These are phyloP conservation scores for Tyto alba DNA, from an alignment of 2,113 vertebrate genomes.

Conservation along the genomic window DNA sequence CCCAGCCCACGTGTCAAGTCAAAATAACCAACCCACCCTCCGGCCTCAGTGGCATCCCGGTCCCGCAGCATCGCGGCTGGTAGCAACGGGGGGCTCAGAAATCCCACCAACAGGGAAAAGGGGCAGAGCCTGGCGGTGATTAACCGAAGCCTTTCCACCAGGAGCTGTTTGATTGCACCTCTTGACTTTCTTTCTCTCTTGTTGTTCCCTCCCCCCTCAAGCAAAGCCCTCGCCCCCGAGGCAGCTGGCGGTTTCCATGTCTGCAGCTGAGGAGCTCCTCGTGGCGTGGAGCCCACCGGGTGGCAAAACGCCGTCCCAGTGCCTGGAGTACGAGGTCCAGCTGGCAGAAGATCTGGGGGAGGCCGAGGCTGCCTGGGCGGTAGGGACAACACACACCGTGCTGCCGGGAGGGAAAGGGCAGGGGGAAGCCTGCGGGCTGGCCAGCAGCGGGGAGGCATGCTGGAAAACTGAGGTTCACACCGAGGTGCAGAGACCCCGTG, in stretches of 20 bases:
- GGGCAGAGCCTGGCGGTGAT: neutral
- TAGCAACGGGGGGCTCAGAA: neutral
- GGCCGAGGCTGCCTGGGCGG: conserved; percentile 19
- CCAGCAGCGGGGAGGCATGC: fast-evolving
- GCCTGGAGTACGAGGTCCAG: conserved; percentile 83
- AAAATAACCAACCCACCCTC: neutral
- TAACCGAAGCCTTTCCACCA: neutral
- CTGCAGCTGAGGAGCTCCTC: conserved; percentile 24
- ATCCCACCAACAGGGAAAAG: fast-evolving
- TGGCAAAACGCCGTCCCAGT: conserved; percentile 64
- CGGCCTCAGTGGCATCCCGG: neutral
- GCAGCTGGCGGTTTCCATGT: conserved; percentile 47
- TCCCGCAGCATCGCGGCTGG: neutral
- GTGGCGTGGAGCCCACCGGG: conserved; percentile 71
- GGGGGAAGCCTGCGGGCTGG: neutral
- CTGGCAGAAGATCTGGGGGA: neutral
- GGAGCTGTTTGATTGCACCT: neutral
- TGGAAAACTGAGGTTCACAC: fast-evolving
- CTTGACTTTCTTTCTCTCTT: neutral
- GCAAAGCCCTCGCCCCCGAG: conserved; percentile 15
- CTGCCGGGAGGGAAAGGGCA: fast-evolving
- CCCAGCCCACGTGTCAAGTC: fast-evolving
- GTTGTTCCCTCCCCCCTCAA: neutral
- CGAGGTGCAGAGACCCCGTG: fast-evolving
- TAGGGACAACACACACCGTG: neutral